Conservation (phyloP, 2,888 invertebrate species). For the Drosophila atroscutellata region DNA sequence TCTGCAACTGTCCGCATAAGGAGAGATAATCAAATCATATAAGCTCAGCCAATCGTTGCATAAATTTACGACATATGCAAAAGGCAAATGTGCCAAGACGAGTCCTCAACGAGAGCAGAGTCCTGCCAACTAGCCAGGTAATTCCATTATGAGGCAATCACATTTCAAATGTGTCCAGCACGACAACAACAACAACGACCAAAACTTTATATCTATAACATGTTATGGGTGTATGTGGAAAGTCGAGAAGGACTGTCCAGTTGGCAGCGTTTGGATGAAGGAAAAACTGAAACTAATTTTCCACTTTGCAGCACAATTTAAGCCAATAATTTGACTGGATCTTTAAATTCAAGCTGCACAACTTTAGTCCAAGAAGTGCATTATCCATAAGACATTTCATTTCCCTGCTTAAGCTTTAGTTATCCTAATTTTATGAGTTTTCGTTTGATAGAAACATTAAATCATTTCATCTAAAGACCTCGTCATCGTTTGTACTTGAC, state of each 20-base stretch:
- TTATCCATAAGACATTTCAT: not conserved
- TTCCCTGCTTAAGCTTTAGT: not conserved
- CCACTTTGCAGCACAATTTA: conserved; percentile 77
- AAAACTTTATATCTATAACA: conserved; percentile 4
- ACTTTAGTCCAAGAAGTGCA: not conserved
- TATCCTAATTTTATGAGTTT: not conserved
- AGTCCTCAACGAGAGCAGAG: conserved; percentile 1
- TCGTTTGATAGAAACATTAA: not conserved
- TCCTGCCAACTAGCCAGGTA: conserved; percentile 48
- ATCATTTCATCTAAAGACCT: not conserved
- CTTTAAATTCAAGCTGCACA: conserved; percentile 29
- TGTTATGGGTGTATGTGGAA: conserved; percentile 21
- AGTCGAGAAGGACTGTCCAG: conserved; percentile 27
- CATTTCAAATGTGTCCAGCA: conserved; percentile 48
- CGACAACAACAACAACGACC: conserved; percentile 22
- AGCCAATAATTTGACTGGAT: conserved; percentile 64
- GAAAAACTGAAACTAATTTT: conserved; percentile 80
- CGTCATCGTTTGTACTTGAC: conserved; percentile 38
- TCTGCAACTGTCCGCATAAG: conserved; percentile 3
- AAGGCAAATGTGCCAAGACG: conserved; percentile 16
- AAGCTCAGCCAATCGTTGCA: conserved; percentile 71
- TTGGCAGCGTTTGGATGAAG: conserved; percentile 22
- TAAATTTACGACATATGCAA: conserved; percentile 70
- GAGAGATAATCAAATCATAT: conserved; percentile 65
- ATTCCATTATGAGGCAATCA: conserved; percentile 69